phyloP scores from a whole-genome alignment of 2,888 invertebrate species.

The Hyposoter dolosus region DNA sequence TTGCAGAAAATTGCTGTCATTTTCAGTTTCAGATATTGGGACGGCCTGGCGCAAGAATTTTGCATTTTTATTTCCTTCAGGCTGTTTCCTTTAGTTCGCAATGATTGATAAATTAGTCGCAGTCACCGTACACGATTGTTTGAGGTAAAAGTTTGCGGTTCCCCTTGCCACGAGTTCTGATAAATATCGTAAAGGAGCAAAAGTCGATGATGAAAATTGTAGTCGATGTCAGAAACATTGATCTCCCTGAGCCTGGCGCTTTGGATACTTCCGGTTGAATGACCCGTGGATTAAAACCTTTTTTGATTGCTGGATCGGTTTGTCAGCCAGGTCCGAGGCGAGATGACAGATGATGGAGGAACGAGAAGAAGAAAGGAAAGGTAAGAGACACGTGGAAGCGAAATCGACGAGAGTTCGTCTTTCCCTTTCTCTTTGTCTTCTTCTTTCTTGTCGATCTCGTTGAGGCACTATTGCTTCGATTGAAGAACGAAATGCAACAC shows the following conservation, averaged over 20 bases:
- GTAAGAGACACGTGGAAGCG: conserved; percentile 22
- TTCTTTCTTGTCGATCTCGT: conserved; percentile 30
- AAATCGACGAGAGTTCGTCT: conserved; percentile 34
- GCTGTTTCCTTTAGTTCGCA: background rate
- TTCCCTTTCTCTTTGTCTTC: background rate
- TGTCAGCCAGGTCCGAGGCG: conserved; percentile 3
- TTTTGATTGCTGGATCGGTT: conserved; percentile 53
- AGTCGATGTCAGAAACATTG: background rate
- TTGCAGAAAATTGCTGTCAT: too few species aligned
- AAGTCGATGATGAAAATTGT: background rate
- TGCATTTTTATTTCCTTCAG: background rate
- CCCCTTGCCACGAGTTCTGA: background rate
- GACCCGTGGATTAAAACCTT: conserved; percentile 63
- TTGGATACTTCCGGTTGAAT: conserved; percentile 69
- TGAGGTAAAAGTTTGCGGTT: background rate
- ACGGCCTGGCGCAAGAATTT: too few species aligned
- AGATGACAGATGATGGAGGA: conserved; percentile 7
- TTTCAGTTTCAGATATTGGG: too few species aligned
- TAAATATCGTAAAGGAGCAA: background rate
- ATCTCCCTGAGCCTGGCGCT: conserved; percentile 6
- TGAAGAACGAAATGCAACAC: conserved; percentile 59
- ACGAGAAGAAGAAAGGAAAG: conserved; percentile 38
- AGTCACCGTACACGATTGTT: background rate
- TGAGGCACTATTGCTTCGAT: conserved; percentile 78
- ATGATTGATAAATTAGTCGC: background rate